These are phyloP conservation scores for Pyrocoelia pectoralis DNA, from an alignment of 2,888 invertebrate genomes.

Conservation along the genomic window DNA sequence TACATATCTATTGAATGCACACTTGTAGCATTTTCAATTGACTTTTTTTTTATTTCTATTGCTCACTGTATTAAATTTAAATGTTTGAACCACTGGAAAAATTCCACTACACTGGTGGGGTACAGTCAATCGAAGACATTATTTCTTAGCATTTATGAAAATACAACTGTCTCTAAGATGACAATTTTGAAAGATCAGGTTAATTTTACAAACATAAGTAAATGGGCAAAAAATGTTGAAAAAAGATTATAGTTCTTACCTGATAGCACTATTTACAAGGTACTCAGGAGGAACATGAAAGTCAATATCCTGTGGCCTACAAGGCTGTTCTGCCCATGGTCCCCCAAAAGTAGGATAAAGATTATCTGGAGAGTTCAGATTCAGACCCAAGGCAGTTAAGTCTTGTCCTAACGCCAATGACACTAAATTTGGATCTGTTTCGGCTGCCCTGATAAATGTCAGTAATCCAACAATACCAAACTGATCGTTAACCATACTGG, in stretches of 20 bases:
- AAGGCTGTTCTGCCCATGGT: constrained; percentile 98
- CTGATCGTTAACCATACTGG: constrained; percentile 98
- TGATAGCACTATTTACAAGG: constrained; percentile 94
- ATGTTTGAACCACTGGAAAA: too few species aligned
- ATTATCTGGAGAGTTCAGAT: constrained; percentile 97
- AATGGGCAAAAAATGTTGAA: too few species aligned
- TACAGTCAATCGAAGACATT: too few species aligned
- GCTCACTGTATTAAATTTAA: too few species aligned
- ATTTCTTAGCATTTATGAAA: too few species aligned
- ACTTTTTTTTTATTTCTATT: too few species aligned
- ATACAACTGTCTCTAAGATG: too few species aligned
- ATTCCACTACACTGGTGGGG: too few species aligned
- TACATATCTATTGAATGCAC: too few species aligned
- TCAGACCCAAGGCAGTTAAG: constrained; percentile 96
- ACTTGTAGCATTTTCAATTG: too few species aligned
- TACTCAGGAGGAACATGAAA: constrained; percentile 99
- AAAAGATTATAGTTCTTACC: constrained; percentile 57
- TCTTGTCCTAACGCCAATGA: constrained; percentile 97
- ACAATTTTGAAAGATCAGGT: too few species aligned
- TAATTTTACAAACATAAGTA: too few species aligned
- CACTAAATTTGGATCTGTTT: constrained; percentile 96
- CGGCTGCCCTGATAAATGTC: constrained; percentile 97
- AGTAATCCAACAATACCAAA: constrained; percentile 99
- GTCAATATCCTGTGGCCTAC: constrained; percentile 98
- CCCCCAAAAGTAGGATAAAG: constrained; percentile 98